phyloP scores from a whole-genome alignment of 2,888 invertebrate genomes.

The Apamea epomidion region DNA sequence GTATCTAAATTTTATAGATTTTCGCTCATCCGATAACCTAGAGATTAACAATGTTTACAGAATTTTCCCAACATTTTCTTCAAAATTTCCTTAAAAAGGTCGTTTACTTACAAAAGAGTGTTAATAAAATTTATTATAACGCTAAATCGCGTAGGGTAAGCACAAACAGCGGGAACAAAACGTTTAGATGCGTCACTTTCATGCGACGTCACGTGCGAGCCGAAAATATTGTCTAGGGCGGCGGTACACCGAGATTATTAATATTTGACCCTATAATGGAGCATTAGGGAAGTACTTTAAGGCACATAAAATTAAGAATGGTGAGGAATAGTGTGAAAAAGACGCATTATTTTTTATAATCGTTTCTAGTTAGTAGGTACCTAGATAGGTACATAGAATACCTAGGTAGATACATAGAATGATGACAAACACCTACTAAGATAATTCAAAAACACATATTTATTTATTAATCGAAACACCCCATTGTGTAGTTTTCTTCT shows the following conservation, averaged over 20 bases:
- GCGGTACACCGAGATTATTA: constrained; percentile 62
- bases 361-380: not conserved
- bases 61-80: not conserved
- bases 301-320: constrained; percentile 17
- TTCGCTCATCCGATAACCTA: not conserved
- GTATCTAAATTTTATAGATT: not conserved
- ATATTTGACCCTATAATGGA: constrained; percentile 51
- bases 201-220: constrained; percentile 73
- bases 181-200: constrained; percentile 61
- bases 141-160: constrained; percentile 55
- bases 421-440: not conserved
- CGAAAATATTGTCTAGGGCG: constrained; percentile 55
- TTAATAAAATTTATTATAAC: constrained; percentile 59
- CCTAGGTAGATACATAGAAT: too few species aligned
- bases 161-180: constrained; percentile 64
- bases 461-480: not conserved
- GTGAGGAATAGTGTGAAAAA: not conserved
- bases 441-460: not conserved
- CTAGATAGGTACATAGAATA: too few species aligned
- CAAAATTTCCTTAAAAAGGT: constrained; percentile 26
- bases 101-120: constrained; percentile 38
- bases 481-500: not conserved
- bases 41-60: not conserved
- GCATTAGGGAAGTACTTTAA: constrained; percentile 28
- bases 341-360: constrained; percentile 1